Evolutionary conservation across 2,888 invertebrate genomes (phyloP).

Genomic region (Phengaris arion): DNA sequence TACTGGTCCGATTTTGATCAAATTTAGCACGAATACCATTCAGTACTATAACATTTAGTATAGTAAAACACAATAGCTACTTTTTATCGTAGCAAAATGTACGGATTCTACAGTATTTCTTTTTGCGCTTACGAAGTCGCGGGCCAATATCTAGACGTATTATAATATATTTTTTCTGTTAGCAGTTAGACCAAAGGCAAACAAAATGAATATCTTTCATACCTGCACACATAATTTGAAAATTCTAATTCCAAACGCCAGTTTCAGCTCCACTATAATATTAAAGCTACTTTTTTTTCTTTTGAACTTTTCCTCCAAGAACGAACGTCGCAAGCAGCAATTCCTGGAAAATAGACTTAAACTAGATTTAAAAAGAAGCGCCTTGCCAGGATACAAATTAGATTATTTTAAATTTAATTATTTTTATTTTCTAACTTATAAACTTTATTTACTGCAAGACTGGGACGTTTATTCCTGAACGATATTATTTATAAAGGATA

Average conservation of each 20-base stretch:
- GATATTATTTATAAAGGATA: background rate
- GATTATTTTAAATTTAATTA: constrained; percentile 28
- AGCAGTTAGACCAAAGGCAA: too few relatives aligned
- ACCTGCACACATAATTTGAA: constrained; percentile 24
- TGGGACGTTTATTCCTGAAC: background rate
- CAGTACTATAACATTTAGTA: too few relatives aligned
- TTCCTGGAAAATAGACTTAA: constrained; percentile 36
- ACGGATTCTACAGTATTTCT: too few relatives aligned
- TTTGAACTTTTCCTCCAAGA: background rate
- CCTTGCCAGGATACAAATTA: constrained; percentile 31
- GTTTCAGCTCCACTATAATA: constrained; percentile 28
- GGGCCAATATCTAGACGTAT: too few relatives aligned
- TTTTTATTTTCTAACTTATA: constrained; percentile 27
- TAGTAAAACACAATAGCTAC: too few relatives aligned
- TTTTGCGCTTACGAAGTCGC: too few relatives aligned
- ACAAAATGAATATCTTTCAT: background rate
- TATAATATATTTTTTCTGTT: too few relatives aligned
- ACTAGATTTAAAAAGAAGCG: constrained; percentile 36
- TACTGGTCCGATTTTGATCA: too few relatives aligned
- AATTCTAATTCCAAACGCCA: constrained; percentile 28
- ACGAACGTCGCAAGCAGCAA: constrained; percentile 33
- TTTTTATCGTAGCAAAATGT: too few relatives aligned
- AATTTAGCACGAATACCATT: too few relatives aligned
- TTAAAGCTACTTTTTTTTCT: background rate
- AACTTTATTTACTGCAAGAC: constrained; percentile 26